Conservation (phyloP, 2,797 vertebrate species). For the Eulemur coronatus region DNA sequence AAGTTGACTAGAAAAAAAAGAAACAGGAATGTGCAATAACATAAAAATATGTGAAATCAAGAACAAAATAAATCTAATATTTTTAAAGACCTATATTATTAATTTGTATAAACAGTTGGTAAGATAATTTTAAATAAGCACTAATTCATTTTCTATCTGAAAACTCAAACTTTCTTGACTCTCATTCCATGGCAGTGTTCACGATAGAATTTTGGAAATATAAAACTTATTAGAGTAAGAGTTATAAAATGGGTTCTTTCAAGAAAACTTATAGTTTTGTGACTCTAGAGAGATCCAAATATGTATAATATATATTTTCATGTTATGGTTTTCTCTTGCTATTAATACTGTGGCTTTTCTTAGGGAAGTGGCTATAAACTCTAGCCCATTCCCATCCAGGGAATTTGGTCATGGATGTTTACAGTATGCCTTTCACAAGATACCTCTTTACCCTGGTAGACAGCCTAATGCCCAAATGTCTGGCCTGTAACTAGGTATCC, state of each 20-base stretch:
- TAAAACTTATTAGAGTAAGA: neutral
- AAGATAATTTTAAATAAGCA: neutral
- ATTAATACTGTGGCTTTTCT: neutral
- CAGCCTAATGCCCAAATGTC: neutral
- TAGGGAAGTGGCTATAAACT: neutral
- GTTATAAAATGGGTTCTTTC: neutral
- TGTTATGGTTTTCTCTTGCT: neutral
- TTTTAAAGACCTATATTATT: neutral
- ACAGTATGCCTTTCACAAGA: neutral
- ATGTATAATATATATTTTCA: neutral
- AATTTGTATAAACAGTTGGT: neutral
- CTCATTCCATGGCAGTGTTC: neutral
- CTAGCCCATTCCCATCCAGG: neutral
- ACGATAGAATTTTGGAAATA: neutral
- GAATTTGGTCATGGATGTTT: neutral
- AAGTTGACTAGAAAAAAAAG: neutral
- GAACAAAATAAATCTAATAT: neutral
- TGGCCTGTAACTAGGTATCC: neutral
- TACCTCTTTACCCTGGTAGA: neutral
- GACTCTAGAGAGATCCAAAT: neutral
- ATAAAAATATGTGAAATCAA: neutral
- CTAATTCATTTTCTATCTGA: neutral
- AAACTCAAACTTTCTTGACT: neutral
- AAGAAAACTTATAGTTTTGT: neutral
- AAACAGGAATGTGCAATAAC: neutral